Conservation (phyloP, 2,797 vertebrate species). For the Potorous gilbertii region DNA sequence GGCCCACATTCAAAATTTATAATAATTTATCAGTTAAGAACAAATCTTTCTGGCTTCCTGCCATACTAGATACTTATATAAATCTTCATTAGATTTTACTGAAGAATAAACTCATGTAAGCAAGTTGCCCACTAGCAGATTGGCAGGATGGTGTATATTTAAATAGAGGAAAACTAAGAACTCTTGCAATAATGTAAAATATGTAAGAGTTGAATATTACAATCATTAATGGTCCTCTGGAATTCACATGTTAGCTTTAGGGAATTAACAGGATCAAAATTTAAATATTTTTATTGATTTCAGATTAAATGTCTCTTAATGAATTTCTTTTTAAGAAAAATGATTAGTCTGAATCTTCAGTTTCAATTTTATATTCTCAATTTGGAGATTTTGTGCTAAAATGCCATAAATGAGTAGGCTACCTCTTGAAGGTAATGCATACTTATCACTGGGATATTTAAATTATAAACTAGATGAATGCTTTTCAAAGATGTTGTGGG, state of each 20-base stretch:
- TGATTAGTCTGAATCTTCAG: not conserved
- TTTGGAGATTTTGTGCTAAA: not conserved
- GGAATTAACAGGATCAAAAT: not conserved
- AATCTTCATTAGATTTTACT: not conserved
- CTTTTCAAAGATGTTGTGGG: not conserved
- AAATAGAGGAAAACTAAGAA: not conserved
- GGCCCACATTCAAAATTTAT: not conserved
- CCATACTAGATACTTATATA: not conserved
- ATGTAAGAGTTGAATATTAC: not conserved
- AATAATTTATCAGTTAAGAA: not conserved
- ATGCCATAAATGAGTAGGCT: not conserved
- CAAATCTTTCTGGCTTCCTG: not conserved
- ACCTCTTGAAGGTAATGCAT: not conserved
- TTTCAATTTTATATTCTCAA: not conserved
- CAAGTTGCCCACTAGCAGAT: not conserved
- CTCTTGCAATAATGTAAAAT: not conserved
- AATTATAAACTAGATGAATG: not conserved
- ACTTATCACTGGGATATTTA: not conserved
- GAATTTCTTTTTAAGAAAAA: not conserved
- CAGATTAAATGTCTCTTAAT: not conserved
- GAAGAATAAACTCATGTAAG: not conserved
- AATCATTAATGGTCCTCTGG: constrained; percentile 1
- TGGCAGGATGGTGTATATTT: not conserved
- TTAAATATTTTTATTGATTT: not conserved
- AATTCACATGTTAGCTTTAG: not conserved